Evolutionary conservation across 1,140 invertebrate species (phyloP).

Genomic region (Whitmania pigra): DNA sequence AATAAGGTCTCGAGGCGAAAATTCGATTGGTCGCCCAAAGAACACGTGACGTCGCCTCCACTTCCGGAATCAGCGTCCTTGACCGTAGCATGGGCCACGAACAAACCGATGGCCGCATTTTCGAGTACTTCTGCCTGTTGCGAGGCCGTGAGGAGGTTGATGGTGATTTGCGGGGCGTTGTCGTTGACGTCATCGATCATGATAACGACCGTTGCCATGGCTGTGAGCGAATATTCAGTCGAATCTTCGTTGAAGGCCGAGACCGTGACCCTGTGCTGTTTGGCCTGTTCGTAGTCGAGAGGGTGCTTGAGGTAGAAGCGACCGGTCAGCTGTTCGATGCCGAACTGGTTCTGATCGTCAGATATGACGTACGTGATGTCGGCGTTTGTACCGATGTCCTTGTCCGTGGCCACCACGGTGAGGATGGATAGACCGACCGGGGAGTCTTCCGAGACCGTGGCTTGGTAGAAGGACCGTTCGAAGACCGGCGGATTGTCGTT

Average conservation of each 20-base stretch:
- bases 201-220: slow-evolving; percentile 22
- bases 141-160: slow-evolving; percentile 18
- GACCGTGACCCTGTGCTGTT: slow-evolving; percentile 1
- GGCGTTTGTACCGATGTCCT: slow-evolving; percentile 20
- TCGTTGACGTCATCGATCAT: slow-evolving; percentile 33
- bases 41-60: slow-evolving; percentile 32
- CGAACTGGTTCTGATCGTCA: background rate
- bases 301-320: background rate
- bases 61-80: slow-evolving; percentile 19
- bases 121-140: slow-evolving; percentile 14
- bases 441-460: slow-evolving; percentile 32
- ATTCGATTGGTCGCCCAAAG: slow-evolving; percentile 28
- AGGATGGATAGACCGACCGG: slow-evolving; percentile 46
- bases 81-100: slow-evolving; percentile 22
- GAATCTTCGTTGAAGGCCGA: slow-evolving; percentile 4
- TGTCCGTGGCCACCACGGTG: slow-evolving; percentile 21
- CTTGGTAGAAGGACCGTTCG: slow-evolving; percentile 52
- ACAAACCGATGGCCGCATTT: background rate
- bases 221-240: slow-evolving; percentile 7
- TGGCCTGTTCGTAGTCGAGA: background rate
- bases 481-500: slow-evolving; percentile 78
- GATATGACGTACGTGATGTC: slow-evolving; percentile 44
- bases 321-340: background rate
- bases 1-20: slow-evolving; percentile 27
- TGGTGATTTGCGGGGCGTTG: slow-evolving; percentile 26